Evolutionary conservation across 2,113 vertebrate species (phyloP).

Genomic region (Eptesicus fuscus): DNA sequence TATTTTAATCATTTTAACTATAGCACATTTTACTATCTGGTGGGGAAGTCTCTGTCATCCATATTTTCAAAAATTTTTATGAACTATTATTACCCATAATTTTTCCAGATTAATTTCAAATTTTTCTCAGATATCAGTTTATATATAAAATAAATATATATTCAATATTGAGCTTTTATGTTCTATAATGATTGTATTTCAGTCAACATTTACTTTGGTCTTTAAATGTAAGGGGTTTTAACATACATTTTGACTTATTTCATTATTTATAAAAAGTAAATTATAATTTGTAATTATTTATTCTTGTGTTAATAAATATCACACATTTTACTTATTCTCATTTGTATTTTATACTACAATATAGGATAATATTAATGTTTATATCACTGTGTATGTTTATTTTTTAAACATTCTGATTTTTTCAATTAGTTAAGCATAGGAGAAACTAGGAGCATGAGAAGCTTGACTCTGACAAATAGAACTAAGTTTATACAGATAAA

Average conservation of each 20-base stretch:
- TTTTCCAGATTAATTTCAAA: neutral
- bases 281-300: neutral
- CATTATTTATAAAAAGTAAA: neutral
- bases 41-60: neutral
- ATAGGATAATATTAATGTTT: neutral
- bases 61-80: neutral
- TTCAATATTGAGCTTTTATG: neutral
- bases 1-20: neutral
- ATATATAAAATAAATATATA: neutral
- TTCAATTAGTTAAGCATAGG: neutral
- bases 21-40: neutral
- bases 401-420: neutral
- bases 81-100: neutral
- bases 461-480: neutral
- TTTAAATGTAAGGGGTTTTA: neutral
- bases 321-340: neutral
- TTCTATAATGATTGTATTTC: neutral
- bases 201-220: neutral
- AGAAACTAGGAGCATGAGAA: neutral
- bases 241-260: neutral
- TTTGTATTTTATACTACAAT: neutral
- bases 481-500: neutral
- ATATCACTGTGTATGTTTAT: neutral
- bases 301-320: neutral
- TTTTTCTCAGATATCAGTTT: neutral